Evolutionary conservation across 2,113 vertebrate species (phyloP).

Genomic region (Corythornis madagascariensis): DNA sequence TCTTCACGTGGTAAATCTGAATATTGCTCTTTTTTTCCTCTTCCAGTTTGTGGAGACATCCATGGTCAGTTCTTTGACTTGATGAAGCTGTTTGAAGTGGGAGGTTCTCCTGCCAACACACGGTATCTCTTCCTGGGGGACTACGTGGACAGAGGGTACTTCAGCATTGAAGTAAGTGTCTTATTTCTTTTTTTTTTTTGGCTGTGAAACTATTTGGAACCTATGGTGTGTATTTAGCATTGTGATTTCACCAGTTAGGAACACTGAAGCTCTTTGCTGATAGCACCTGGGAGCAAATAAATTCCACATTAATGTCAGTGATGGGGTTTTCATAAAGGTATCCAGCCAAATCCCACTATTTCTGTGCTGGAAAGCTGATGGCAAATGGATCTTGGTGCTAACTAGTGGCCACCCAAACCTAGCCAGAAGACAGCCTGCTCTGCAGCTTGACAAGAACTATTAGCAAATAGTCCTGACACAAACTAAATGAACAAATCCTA

Average conservation of each 20-base stretch:
- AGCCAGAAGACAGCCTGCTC: neutral
- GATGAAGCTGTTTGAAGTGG: conserved; percentile 99
- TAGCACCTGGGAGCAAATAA: neutral
- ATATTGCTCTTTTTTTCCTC: conserved; percentile 15
- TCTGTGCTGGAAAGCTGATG: neutral
- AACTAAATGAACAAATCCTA: neutral
- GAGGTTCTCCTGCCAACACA: conserved; percentile 95
- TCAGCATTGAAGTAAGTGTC: conserved; percentile 97
- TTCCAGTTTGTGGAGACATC: conserved; percentile 96
- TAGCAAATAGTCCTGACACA: neutral
- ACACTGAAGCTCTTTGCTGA: neutral
- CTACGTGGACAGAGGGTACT: conserved; percentile 99
- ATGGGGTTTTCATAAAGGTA: neutral
- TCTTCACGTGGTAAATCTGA: neutral
- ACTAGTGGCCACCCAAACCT: neutral
- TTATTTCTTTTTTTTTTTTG: neutral
- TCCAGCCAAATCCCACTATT: neutral
- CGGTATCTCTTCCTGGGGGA: conserved; percentile 99
- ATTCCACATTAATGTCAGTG: neutral
- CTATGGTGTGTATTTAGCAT: neutral
- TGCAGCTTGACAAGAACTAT: neutral
- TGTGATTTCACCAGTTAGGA: neutral
- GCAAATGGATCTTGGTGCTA: neutral
- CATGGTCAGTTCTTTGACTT: conserved; percentile 99
- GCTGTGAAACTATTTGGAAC: neutral